phyloP scores from a whole-genome alignment of 2,113 vertebrate genomes.

The Seriola rivoliana region DNA sequence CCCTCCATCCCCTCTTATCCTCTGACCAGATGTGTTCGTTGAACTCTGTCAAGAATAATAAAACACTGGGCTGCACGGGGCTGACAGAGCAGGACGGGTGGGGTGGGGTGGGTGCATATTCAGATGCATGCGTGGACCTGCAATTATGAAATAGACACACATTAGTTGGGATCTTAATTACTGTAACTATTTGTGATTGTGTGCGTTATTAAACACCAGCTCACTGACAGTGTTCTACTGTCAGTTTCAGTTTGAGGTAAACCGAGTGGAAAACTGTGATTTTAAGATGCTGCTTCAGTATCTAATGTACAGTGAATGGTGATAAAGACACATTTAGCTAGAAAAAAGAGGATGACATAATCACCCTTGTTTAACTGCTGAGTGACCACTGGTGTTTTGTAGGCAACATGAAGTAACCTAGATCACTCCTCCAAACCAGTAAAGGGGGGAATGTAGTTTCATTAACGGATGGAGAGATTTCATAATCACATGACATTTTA shows the following conservation, averaged over 20 bases:
- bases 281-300: neutral
- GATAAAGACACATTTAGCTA: too few relatives aligned
- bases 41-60: slow-evolving; percentile 92
- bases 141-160: slow-evolving; percentile 31
- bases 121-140: slow-evolving; percentile 7
- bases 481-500: neutral
- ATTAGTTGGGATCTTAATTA: slow-evolving; percentile 5
- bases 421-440: neutral
- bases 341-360: neutral
- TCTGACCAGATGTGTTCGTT: slow-evolving; percentile 89
- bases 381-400: neutral
- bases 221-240: neutral
- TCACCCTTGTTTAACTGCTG: neutral
- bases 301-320: neutral
- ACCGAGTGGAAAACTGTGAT: neutral
- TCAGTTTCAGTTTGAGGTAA: neutral
- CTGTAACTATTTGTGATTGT: neutral
- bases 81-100: slow-evolving; percentile 31
- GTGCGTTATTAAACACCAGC: neutral
- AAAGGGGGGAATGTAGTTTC: neutral
- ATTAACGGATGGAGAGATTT: neutral
- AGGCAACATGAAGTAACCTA: neutral
- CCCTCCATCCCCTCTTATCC: slow-evolving; percentile 74
- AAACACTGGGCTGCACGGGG: slow-evolving; percentile 79
- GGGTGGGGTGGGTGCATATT: slow-evolving; percentile 13